Percentiles rank a stretch among this genome's conserved stretches.
These are phyloP conservation scores for Diplodus puntazzo DNA, from an alignment of 2,797 vertebrate genomes.

Conservation along the genomic window DNA sequence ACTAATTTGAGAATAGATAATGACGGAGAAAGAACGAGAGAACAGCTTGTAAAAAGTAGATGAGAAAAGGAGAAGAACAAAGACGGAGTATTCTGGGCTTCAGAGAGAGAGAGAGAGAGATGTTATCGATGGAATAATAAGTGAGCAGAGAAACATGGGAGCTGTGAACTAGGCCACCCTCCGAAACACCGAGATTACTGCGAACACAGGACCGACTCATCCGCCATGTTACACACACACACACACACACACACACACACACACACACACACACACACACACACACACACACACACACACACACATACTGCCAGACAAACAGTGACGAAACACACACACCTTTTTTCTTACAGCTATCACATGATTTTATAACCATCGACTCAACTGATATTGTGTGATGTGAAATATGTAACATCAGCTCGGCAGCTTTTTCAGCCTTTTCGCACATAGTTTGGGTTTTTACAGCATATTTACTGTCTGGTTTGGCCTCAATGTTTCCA, in stretches of 20 bases:
- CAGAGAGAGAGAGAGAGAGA: constrained; percentile 25
- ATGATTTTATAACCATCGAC: no score
- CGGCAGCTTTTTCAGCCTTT: not conserved
- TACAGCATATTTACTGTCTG: not conserved
- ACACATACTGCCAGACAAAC: not conserved
- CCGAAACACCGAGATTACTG: constrained; percentile 21
- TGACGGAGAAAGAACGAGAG: constrained; percentile 15
- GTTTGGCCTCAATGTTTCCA: no score
- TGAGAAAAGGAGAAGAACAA: not conserved
- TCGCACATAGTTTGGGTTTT: not conserved
- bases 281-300: not conserved
- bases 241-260: not conserved
- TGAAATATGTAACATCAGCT: not conserved
- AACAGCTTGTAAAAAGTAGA: not conserved
- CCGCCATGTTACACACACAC: not conserved
- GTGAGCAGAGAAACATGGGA: constrained; percentile 10
- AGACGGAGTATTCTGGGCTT: constrained; percentile 11
- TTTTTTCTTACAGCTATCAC: no score
- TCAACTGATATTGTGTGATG: no score
- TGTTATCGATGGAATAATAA: constrained; percentile 41
- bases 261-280: not conserved
- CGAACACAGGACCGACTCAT: constrained; percentile 5
- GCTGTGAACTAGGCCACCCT: constrained; percentile 38
- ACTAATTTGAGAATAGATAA: constrained; percentile 13
- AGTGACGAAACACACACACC: not conserved